Evolutionary conservation across 2,888 invertebrate species (phyloP).

Genomic region (Drosophila mayaguana): DNA sequence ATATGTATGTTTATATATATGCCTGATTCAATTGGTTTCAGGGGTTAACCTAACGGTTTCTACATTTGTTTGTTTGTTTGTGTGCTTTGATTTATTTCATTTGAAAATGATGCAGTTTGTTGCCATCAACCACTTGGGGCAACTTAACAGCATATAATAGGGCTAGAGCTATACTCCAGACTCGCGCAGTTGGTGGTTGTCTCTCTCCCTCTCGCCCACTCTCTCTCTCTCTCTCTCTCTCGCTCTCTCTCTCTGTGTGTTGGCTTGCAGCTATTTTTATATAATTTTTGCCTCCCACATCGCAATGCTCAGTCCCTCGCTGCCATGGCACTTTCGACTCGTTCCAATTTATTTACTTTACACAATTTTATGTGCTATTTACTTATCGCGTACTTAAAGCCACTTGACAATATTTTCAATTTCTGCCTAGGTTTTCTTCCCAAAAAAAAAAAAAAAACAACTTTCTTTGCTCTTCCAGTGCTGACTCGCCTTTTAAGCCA

Average conservation of each 20-base stretch:
- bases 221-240: not conserved
- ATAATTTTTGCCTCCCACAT: conserved; percentile 63
- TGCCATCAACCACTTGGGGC: conserved; percentile 63
- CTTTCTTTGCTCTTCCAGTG: conserved; percentile 14
- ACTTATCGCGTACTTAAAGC: conserved; percentile 53
- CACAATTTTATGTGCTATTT: conserved; percentile 57
- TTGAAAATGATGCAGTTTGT: conserved; percentile 76
- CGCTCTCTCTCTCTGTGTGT: conserved; percentile 21
- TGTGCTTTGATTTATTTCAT: conserved; percentile 81
- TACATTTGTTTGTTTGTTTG: conserved; percentile 69
- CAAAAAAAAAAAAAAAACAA: conserved; percentile 12
- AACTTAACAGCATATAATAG: conserved; percentile 52
- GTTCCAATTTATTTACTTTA: conserved; percentile 39
- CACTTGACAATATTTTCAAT: conserved; percentile 54
- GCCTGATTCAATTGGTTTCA: conserved; percentile 49
- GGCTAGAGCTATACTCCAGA: conserved; percentile 26
- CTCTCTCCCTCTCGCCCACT: not conserved
- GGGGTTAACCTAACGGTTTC: conserved; percentile 45
- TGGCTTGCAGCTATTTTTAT: conserved; percentile 79
- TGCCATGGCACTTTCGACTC: conserved; percentile 43
- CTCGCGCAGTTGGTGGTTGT: conserved; percentile 4
- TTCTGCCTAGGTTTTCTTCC: conserved; percentile 21
- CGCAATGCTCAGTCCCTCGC: conserved; percentile 7
- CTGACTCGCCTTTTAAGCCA: conserved; percentile 38
- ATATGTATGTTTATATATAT: conserved; percentile 15